Evolutionary conservation across 2,888 invertebrate genomes (phyloP).

Genomic region (Lasius fuliginosus): DNA sequence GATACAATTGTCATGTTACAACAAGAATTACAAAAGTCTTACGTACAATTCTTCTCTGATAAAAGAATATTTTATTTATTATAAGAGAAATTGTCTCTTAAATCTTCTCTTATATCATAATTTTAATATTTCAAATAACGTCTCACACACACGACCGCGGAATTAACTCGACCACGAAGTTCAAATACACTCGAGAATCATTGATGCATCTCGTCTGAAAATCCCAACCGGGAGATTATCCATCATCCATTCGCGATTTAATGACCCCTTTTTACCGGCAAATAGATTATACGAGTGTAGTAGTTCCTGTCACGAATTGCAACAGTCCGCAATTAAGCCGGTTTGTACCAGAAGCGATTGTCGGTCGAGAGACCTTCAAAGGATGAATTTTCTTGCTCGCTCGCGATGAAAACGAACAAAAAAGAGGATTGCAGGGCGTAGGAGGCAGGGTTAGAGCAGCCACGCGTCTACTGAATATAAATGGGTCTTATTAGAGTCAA

Average conservation of each 20-base stretch:
- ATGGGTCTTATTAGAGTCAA: slow-evolving; percentile 72
- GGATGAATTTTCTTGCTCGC: slow-evolving; percentile 10
- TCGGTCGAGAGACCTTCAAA: slow-evolving; percentile 28
- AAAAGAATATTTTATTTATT: not conserved
- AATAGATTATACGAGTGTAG: slow-evolving; percentile 56
- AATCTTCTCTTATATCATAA: not conserved
- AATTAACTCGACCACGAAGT: not conserved
- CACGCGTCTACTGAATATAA: slow-evolving; percentile 66
- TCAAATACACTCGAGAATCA: not conserved
- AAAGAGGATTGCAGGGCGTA: slow-evolving; percentile 13
- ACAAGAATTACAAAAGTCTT: not conserved
- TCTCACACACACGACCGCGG: not conserved
- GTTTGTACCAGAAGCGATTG: slow-evolving; percentile 33
- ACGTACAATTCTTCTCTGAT: not conserved
- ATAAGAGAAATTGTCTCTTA: not conserved
- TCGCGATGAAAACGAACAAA: slow-evolving; percentile 22
- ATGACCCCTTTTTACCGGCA: slow-evolving; percentile 46
- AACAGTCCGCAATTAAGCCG: slow-evolving; percentile 63
- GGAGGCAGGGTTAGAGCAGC: not conserved
- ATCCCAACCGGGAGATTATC: slow-evolving; percentile 10
- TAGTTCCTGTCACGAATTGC: slow-evolving; percentile 42
- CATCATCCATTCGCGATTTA: slow-evolving; percentile 44
- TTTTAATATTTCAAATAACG: not conserved
- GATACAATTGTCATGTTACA: not conserved
- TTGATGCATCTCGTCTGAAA: slow-evolving; percentile 18